A percentile compares a stretch with the other conserved stretches of the same genome.
Evolutionary conservation across 1,140 invertebrate genomes (phyloP).

Genomic region (Conus betulinus): DNA sequence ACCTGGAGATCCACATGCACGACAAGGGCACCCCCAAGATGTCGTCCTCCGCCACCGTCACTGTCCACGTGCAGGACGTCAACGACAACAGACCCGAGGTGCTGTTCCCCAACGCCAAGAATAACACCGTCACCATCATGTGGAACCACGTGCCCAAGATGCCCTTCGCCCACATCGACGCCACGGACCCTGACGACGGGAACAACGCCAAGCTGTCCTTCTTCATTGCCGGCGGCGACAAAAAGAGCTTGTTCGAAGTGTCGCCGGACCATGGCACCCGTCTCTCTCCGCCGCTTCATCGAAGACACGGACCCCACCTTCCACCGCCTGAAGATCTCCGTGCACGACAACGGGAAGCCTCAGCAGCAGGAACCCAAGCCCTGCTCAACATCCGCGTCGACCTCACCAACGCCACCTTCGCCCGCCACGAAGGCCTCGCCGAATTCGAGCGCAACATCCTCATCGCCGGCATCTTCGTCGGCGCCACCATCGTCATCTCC

Average conservation of each 20-base stretch:
- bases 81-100: slow-evolving; percentile 90
- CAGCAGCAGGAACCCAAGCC: slow-evolving; percentile 47
- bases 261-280: slow-evolving; percentile 53
- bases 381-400: slow-evolving; percentile 56
- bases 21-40: slow-evolving; percentile 89
- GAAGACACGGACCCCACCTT: slow-evolving; percentile 46
- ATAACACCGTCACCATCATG: slow-evolving; percentile 59
- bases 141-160: slow-evolving; percentile 53
- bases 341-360: slow-evolving; percentile 56
- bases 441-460: slow-evolving; percentile 57
- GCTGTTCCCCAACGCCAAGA: slow-evolving; percentile 74
- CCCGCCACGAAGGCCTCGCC: slow-evolving; percentile 28
- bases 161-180: slow-evolving; percentile 74
- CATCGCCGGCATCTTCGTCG: slow-evolving; percentile 62
- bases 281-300: slow-evolving; percentile 51
- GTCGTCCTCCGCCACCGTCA: slow-evolving; percentile 84
- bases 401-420: slow-evolving; percentile 59
- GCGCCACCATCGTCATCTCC: slow-evolving; percentile 62
- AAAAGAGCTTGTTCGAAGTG: slow-evolving; percentile 82
- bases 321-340: slow-evolving; percentile 54
- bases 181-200: slow-evolving; percentile 88
- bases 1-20: slow-evolving; percentile 76
- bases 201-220: slow-evolving; percentile 92
- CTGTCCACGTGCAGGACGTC: slow-evolving; percentile 83
- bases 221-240: slow-evolving; percentile 89